phyloP scores from a whole-genome alignment of 2,888 invertebrate species.

The Frankliniella intonsa region DNA sequence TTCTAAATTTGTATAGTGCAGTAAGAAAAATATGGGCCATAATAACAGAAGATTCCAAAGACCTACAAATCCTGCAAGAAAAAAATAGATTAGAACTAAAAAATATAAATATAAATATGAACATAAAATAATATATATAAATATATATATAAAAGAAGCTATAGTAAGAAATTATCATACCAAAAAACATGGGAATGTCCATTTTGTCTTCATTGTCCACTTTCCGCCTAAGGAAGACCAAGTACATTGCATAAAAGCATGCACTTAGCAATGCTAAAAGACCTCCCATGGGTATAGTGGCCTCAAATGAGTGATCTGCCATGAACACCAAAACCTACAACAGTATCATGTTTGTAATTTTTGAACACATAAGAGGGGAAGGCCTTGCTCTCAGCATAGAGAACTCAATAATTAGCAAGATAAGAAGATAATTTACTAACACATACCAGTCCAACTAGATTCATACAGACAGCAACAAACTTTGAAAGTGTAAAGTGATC shows the following conservation, averaged over 20 bases:
- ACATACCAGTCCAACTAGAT: conserved; percentile 72
- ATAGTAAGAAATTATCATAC: conserved; percentile 51
- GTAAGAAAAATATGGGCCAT: conserved; percentile 84
- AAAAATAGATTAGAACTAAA: not conserved
- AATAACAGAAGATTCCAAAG: conserved; percentile 79
- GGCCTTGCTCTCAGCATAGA: not conserved
- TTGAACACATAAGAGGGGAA: not conserved
- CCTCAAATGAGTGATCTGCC: conserved; percentile 63
- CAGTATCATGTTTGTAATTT: conserved; percentile 33
- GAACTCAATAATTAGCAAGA: not conserved
- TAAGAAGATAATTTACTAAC: not conserved
- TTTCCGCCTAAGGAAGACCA: conserved; percentile 78
- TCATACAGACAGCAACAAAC: conserved; percentile 70
- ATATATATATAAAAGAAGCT: not conserved
- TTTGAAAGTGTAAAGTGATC: conserved; percentile 86
- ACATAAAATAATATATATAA: conserved; percentile 33
- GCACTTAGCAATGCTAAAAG: conserved; percentile 80
- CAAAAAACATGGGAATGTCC: conserved; percentile 93
- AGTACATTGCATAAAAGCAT: conserved; percentile 82
- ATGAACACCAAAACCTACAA: conserved; percentile 70
- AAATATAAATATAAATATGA: not conserved
- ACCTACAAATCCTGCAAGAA: conserved; percentile 79
- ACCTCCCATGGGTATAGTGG: conserved; percentile 68
- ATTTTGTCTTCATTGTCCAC: conserved; percentile 90
- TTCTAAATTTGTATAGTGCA: conserved; percentile 79